Evolutionary conservation across 2,888 invertebrate species (phyloP).

Genomic region (Synergus gifuensis): DNA sequence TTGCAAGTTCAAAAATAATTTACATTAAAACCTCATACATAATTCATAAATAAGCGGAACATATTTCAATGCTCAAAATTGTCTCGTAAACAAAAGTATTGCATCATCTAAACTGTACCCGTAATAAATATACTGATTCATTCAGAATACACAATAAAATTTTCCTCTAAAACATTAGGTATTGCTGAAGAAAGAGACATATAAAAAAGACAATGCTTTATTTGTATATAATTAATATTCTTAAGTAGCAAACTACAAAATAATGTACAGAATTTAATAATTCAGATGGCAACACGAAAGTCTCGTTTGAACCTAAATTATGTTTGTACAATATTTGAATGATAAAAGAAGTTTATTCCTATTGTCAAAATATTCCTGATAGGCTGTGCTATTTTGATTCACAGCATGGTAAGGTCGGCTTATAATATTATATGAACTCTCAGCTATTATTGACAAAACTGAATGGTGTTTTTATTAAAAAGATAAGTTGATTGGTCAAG

Average conservation of each 20-base stretch:
- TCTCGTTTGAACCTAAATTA: constrained; percentile 26
- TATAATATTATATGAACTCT: constrained; percentile 34
- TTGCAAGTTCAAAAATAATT: no score
- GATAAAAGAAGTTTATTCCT: not conserved
- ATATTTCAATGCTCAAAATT: not conserved
- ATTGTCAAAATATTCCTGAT: constrained; percentile 12
- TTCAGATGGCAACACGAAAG: constrained; percentile 20
- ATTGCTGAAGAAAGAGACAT: not conserved
- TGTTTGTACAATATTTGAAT: constrained; percentile 15
- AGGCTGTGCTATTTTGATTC: not conserved
- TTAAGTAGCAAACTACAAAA: constrained; percentile 60
- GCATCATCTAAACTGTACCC: not conserved
- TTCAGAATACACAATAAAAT: not conserved
- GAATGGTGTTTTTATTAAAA: constrained; percentile 34
- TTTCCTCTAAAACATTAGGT: not conserved
- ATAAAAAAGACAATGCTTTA: constrained; percentile 51
- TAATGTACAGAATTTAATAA: constrained; percentile 51
- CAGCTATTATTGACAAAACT: constrained; percentile 47
- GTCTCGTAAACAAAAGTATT: not conserved
- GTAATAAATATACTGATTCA: not conserved
- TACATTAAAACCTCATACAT: not conserved
- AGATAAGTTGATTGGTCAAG: constrained; percentile 28
- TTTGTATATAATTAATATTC: constrained; percentile 54
- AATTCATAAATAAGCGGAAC: no score
- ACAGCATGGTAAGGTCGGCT: constrained; percentile 5